Conservation (phyloP, 2,797 vertebrate genomes). For the Epinephelus coioides region DNA sequence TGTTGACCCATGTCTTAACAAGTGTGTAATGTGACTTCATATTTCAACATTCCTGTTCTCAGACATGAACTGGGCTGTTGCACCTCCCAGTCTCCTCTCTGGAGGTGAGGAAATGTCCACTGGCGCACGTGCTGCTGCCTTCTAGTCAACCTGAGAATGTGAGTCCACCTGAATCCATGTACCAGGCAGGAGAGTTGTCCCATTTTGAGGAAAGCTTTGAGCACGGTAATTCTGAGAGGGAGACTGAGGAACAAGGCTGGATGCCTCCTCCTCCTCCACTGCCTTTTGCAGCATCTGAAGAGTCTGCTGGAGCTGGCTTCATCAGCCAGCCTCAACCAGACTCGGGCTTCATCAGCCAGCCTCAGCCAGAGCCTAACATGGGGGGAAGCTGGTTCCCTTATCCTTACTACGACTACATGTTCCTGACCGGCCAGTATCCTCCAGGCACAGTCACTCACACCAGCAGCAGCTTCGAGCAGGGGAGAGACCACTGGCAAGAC, state of each 20-base stretch:
- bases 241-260: not conserved
- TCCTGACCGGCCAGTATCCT: slow-evolving; percentile 25
- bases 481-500: slow-evolving; percentile 4
- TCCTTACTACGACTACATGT: slow-evolving; percentile 15
- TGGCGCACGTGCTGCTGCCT: rapidly evolving
- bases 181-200: slow-evolving; percentile 26
- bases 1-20: no score
- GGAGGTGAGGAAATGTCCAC: not conserved
- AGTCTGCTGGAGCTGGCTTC: not conserved
- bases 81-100: not conserved
- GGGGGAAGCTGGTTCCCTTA: not conserved
- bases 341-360: no score
- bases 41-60: not conserved
- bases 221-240: not conserved
- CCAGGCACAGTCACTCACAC: slow-evolving; percentile 23
- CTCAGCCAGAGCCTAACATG: no score
- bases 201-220: not conserved
- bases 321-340: not conserved
- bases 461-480: slow-evolving; percentile 29
- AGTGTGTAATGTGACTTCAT: no score
- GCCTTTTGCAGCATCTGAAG: rapidly evolving
- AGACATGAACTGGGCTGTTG: not conserved
- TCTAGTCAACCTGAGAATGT: not conserved
- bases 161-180: not conserved
- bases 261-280: not conserved